Base-by-base conservation (phyloP, 2,797 vertebrate species). In the Etheostoma nigrum region DNA sequence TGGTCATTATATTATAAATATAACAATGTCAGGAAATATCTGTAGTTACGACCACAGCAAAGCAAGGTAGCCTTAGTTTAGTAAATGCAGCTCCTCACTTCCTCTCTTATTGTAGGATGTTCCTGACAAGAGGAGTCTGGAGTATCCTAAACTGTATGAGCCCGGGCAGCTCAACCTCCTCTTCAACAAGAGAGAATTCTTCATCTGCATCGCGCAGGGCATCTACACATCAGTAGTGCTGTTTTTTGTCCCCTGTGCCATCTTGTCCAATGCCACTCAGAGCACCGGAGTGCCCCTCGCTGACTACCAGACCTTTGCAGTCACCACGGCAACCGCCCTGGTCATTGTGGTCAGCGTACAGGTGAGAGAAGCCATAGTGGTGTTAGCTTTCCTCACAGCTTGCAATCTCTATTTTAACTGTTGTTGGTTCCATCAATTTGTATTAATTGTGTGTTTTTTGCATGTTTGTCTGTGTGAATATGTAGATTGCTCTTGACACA, bases 161-260 rank as follows among this genome's bases (percentile, higher is more conserved):
- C 98, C 98, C 0, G 97, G 98, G 13, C 98, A 99, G 93, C 94
- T 98, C 66, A 99, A 99, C 89, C 96, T 99, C 62, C 97, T 99
- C 74, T 99, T 99, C 95, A 99, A 99, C 95, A 99, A 99, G 91
- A 94, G 96, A 0, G 97, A 99, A 87, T 99, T 99, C 89, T 98
- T 99, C 93, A 97, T 99, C 94, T 98, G 98, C 94, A 98, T 99
- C 0, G 93, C 97, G 4, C 98, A 98, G 89, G 98, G 98, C 85
- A 97, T 99, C 94, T 98, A 97, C 94, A 97, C 97, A 3, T 98
- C 97, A 0, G 93, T 98, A 66, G 96, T 98, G 84, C 94, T 97
- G 93, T 98, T 99, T 90, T 98, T 99, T 84, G 94, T 99, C 58
- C 97, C 97, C 1, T 98, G 97, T 0, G 96, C 96, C 0, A 74